phyloP scores from a whole-genome alignment of 2,888 invertebrate genomes.

The Luperina testacea region DNA sequence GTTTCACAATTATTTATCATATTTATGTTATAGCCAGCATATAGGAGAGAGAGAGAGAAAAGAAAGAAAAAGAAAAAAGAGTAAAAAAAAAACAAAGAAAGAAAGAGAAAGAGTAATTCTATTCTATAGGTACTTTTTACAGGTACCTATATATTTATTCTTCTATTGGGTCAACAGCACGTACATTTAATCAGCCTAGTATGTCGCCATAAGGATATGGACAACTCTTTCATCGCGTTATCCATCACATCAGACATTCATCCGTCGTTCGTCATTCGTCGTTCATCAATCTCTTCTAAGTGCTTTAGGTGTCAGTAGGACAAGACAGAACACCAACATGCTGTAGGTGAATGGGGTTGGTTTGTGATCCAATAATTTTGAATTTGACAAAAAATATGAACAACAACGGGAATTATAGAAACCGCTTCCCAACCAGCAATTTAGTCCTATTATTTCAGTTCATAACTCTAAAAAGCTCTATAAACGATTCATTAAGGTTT shows the following conservation, averaged over 20 bases:
- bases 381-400: background rate
- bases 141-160: background rate
- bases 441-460: too few relatives aligned
- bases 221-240: background rate
- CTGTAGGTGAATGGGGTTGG: background rate
- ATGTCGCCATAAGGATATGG: background rate
- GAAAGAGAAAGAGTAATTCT: too few relatives aligned
- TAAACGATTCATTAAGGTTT: too few relatives aligned
- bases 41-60: too few relatives aligned
- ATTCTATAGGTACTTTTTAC: background rate
- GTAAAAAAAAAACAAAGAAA: too few relatives aligned
- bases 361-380: background rate
- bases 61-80: too few relatives aligned
- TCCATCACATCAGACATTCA: background rate
- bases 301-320: background rate
- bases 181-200: background rate
- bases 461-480: too few relatives aligned
- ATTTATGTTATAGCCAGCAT: too few relatives aligned
- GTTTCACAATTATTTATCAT: constrained; percentile 2
- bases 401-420: background rate
- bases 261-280: background rate
- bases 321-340: background rate
- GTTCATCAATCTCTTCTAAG: background rate
- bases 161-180: constrained; percentile 1
- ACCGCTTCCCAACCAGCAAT: too few relatives aligned